phyloP scores from a whole-genome alignment of 2,888 invertebrate genomes.

The Cosmia pyralina region DNA sequence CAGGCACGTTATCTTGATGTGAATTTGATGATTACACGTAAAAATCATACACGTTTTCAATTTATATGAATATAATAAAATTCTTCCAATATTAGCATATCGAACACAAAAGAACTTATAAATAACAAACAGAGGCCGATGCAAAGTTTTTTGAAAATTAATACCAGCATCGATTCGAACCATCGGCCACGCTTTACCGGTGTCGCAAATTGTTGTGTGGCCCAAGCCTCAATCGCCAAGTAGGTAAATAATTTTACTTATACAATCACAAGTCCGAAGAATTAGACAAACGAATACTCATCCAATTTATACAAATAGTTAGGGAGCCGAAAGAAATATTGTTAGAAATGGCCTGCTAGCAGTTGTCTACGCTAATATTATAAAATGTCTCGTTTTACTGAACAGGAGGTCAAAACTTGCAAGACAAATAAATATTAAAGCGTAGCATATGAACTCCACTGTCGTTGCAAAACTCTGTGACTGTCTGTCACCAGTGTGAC shows the following conservation, averaged over 20 bases:
- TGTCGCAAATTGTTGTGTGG: conserved; percentile 48
- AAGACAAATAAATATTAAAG: not conserved
- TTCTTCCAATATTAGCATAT: conserved; percentile 9
- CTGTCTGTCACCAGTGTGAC: too few relatives aligned
- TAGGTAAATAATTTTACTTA: not conserved
- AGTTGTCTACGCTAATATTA: not conserved
- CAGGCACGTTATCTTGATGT: not conserved
- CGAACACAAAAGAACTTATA: conserved; percentile 44
- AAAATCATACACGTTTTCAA: not conserved
- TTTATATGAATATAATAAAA: not conserved
- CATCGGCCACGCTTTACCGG: conserved; percentile 61
- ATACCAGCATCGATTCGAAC: conserved; percentile 71
- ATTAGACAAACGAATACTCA: not conserved
- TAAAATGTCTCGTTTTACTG: not conserved
- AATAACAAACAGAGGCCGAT: conserved; percentile 60
- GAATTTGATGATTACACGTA: not conserved
- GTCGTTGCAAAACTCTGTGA: not conserved
- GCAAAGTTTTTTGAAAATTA: conserved; percentile 73
- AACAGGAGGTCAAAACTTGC: not conserved
- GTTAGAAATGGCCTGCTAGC: not conserved
- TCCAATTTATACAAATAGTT: too few relatives aligned
- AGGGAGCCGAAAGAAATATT: not conserved
- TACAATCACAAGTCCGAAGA: not conserved
- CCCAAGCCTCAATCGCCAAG: conserved; percentile 20
- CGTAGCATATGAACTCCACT: not conserved